phyloP scores from a whole-genome alignment of 1,140 invertebrate genomes.

The Drosophila triauraria region DNA sequence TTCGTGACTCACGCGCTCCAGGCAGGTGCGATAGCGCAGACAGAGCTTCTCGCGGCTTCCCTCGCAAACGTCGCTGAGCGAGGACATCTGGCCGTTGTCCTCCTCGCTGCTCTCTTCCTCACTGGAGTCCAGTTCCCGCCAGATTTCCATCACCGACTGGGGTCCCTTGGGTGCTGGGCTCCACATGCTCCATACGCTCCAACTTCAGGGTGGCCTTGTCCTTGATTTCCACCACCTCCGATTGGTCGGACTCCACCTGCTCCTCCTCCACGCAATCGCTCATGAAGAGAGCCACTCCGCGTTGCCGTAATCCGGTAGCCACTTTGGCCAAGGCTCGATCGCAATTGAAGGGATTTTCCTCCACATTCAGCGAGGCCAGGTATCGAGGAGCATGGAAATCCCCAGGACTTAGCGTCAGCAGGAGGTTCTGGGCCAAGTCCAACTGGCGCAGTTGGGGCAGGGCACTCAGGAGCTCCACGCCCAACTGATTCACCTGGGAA shows the following conservation, averaged over 20 bases:
- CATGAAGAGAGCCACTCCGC: conserved; percentile 57
- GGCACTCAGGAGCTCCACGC: conserved; percentile 43
- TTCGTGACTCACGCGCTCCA: conserved; percentile 69
- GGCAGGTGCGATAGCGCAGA: conserved; percentile 63
- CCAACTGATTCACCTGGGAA: conserved; percentile 72
- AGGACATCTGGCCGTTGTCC: conserved; percentile 36
- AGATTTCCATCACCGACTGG: conserved; percentile 51
- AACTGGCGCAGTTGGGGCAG: conserved; percentile 68
- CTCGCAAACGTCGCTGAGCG: conserved; percentile 61
- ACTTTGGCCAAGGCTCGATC: conserved; percentile 61
- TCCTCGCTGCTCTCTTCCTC: conserved; percentile 26
- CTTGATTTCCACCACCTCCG: conserved; percentile 21
- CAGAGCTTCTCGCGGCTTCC: conserved; percentile 69
- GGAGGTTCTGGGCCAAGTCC: conserved; percentile 73
- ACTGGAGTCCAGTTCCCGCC: conserved; percentile 65
- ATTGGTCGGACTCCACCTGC: not conserved
- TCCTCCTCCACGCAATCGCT: conserved; percentile 55
- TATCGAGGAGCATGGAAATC: conserved; percentile 58
- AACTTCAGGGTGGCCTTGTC: conserved; percentile 15
- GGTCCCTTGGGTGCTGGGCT: conserved; percentile 35
- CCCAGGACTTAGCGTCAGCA: conserved; percentile 62
- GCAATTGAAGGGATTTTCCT: conserved; percentile 76
- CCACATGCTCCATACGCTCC: conserved; percentile 57
- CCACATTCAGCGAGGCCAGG: conserved; percentile 61
- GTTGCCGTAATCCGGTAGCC: conserved; percentile 50